Conservation (phyloP, 2,797 vertebrate genomes). For the Gastrophryne carolinensis region DNA sequence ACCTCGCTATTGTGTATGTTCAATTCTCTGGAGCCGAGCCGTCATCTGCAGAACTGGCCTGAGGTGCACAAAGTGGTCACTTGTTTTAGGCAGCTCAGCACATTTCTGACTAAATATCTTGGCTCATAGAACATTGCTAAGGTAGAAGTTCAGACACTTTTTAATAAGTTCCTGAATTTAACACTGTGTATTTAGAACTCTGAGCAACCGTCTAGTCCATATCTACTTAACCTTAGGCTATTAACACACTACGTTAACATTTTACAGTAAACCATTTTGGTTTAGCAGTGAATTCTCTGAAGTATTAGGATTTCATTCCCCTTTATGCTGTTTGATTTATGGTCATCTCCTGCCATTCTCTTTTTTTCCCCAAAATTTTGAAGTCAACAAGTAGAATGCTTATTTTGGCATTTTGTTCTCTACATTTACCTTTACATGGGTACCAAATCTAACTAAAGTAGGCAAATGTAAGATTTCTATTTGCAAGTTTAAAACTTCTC, state of each 20-base stretch:
- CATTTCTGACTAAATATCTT: slow-evolving; percentile 15
- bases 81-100: background rate
- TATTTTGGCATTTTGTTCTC: background rate
- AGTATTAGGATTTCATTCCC: background rate
- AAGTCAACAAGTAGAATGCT: background rate
- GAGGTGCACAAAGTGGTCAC: slow-evolving; percentile 1
- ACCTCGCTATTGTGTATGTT: background rate
- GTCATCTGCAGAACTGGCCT: background rate
- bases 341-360: background rate
- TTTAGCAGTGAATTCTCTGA: background rate
- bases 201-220: background rate
- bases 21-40: background rate
- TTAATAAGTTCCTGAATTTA: slow-evolving; percentile 6
- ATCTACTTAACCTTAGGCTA: slow-evolving; percentile 29
- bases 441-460: too few relatives aligned
- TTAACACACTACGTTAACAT: slow-evolving; percentile 22
- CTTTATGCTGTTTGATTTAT: background rate
- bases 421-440: too few relatives aligned
- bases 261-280: slow-evolving; percentile 11
- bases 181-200: background rate
- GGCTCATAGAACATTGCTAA: background rate
- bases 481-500: too few relatives aligned
- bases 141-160: slow-evolving; percentile 10
- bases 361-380: background rate
- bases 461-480: too few relatives aligned